These are phyloP conservation scores for Hippopotamus amphibius DNA, from an alignment of 2,113 vertebrate genomes.

Conservation along the genomic window DNA sequence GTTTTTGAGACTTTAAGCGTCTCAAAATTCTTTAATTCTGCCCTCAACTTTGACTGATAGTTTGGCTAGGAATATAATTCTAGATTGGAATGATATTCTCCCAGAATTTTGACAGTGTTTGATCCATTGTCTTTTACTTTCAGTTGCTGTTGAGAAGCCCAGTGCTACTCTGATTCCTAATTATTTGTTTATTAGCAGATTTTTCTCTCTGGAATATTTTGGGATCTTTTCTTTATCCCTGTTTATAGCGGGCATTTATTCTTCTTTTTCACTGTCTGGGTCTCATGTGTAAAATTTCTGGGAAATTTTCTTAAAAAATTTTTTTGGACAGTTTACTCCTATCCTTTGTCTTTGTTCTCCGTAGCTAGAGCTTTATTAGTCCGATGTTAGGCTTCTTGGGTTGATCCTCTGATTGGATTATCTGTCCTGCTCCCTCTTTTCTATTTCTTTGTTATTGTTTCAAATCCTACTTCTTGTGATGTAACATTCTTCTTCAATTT, in stretches of 20 bases:
- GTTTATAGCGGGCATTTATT: not conserved
- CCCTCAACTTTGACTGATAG: not conserved
- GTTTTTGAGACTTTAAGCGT: not conserved
- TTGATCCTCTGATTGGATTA: not conserved
- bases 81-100: not conserved
- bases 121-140: not conserved
- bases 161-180: not conserved
- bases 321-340: not conserved
- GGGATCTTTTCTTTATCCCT: not conserved
- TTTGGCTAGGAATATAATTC: conserved; percentile 30
- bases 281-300: conserved; percentile 35
- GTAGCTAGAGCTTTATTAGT: not conserved
- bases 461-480: not conserved
- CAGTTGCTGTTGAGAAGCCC: not conserved
- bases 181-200: conserved; percentile 34
- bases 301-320: not conserved
- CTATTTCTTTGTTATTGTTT: not conserved
- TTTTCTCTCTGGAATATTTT: conserved; percentile 50
- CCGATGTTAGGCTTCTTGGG: not conserved
- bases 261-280: not conserved
- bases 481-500: conserved; percentile 22
- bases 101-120: not conserved
- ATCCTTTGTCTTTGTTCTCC: conserved; percentile 7
- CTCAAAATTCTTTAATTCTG: not conserved
- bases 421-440: not conserved